Base-by-base conservation (phyloP, 2,888 invertebrate species). In the Ypsolopha scabrella region DNA sequence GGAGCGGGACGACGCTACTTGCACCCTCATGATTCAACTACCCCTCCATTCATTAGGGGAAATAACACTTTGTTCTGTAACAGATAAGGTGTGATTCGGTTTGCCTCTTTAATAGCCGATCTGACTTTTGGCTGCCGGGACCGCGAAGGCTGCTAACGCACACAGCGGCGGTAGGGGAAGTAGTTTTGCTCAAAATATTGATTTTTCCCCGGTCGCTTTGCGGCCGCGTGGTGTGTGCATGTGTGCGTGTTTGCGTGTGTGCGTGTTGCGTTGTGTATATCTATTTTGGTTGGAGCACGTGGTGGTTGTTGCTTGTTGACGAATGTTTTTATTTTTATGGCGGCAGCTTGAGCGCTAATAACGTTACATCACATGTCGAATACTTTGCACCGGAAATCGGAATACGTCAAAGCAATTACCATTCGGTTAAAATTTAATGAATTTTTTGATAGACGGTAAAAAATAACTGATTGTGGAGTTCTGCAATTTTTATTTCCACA, bases 181-280 rank as follows among this genome's bases (percentile, higher is more conserved):
- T 79, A 81, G 81, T 82, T 86, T 83, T 82, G 85, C 83, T 86
- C 80, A 82, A 83, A 86, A 85, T 86, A 86, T 86, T 85, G 85
- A 86, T 86, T 86, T 86, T 85, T 83, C 83, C 76, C 76, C 76
- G 70, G 49, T 14, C 39, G 76, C 67, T 65, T 68, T 63, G 73
- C 69, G 70, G 70, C 69, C 69, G 69, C 71, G 70, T 69, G 68
- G 66, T 55, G 53, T 41, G 59, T 54, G 60, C 55, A 60, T 55
- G 70, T 64, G 58, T 52, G 57, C 63, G 51, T 54, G 46, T 45
- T 9, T 24, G 35, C 46, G 34, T 34, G 63, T 75, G 73, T 73
- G 75, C 61, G 74, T 70, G 68, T 57, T 24, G 61, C 61, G 33
- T 46, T 61, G 73, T 70, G 68, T 57, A 60, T 62, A 63, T 81